Evolutionary conservation across 2,888 invertebrate genomes (phyloP), one percentile per base, ranked within the genome.

Genomic region (Tolmerus cingulatus): DNA sequence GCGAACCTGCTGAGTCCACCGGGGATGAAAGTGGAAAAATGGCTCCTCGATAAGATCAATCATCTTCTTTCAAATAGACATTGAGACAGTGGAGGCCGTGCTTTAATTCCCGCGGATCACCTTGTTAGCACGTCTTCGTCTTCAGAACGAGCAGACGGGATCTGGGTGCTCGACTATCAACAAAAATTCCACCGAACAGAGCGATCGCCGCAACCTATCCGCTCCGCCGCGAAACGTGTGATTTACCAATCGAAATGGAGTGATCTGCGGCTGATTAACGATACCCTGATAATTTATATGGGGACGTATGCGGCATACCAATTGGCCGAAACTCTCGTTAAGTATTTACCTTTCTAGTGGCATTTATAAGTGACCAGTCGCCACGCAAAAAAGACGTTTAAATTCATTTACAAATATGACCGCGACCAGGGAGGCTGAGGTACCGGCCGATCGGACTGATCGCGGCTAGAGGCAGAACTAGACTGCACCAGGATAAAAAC

Each of bases 221-320:
- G 27, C 2, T 5, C 23, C 7, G 27, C 66, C 9, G 66, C 3
- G 66, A 66, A 9, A 82, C 16, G 46, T 82, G 82, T 82, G 82
- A 82, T 55, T 55, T 82, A 82, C 82, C 82, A 82, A 81, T 82
- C 34, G 30, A 51, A 82, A 12, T 82, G 55, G 82, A 82, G n/a
- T 30, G 51, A 82, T 82, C 37, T n/a, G 30, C 23, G 19, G 12
- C 37, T 55, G 82, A 82, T 82, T 82, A 51, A 82, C 55, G 51
- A 57, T 55, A 55, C 7, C 30, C 57, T 82, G 57, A 55, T 82
- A 57, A 82, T 82, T 82, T 82, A 55, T 82, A 82, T 51, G 30
- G 82, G 30, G 7, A 55, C 57, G 30, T 51, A 34, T 55, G n/a
- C 30, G 27, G 82, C 82, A 82, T 82, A 82, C 34, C 55, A 82